These are phyloP conservation scores for Paramormyrops kingsleyae DNA, from an alignment of 2,113 vertebrate genomes.

Conservation along the genomic window DNA sequence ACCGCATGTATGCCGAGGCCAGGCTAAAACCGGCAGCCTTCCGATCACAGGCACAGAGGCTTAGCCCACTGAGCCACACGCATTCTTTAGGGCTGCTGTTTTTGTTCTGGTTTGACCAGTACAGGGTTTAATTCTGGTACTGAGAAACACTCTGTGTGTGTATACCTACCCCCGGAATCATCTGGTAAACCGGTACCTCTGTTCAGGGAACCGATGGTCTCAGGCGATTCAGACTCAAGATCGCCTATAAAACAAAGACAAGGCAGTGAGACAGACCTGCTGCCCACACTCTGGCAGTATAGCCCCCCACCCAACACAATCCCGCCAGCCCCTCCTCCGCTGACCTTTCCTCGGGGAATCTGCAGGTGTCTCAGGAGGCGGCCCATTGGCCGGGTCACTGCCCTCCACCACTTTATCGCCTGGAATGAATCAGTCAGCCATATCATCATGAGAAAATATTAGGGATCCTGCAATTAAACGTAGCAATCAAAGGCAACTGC, in stretches of 20 bases:
- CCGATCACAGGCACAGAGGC: too few species aligned
- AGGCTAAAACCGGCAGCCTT: too few species aligned
- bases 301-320: not conserved
- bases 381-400: not conserved
- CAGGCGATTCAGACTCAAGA: not conserved
- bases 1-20: too few species aligned
- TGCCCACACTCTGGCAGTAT: not conserved
- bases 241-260: constrained; percentile 7
- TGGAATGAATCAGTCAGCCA: not conserved
- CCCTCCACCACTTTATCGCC: not conserved
- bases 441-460: not conserved
- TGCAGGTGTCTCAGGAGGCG: not conserved
- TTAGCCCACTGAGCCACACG: too few species aligned
- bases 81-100: not conserved
- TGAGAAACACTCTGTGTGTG: not conserved
- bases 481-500: not conserved
- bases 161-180: constrained; percentile 20
- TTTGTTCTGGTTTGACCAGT: not conserved
- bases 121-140: not conserved
- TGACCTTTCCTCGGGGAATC: not conserved
- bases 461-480: not conserved
- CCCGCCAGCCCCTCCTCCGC: not conserved
- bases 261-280: not conserved
- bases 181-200: not conserved
- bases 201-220: not conserved